Conservation (phyloP, 2,113 vertebrate species). For the Bettongia penicillata region DNA sequence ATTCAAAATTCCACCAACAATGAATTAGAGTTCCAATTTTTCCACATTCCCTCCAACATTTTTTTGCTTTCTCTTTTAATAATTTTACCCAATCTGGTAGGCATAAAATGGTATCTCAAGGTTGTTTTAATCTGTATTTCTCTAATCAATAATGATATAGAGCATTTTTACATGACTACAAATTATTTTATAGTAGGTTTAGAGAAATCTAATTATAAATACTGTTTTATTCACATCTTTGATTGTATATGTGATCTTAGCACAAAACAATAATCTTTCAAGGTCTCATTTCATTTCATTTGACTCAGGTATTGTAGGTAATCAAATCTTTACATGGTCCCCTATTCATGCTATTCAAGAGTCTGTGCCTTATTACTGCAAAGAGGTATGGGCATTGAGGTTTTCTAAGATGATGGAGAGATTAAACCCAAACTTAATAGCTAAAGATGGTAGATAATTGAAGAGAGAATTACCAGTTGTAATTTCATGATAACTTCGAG, state of each 20-base stretch:
- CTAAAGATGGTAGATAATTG: background rate
- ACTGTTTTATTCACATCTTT: background rate
- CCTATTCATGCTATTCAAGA: background rate
- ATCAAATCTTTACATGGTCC: background rate
- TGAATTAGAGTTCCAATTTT: too few species aligned
- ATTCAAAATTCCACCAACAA: too few species aligned
- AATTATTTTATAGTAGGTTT: too few species aligned
- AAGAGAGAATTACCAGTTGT: background rate
- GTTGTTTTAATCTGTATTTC: too few species aligned
- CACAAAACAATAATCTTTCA: background rate
- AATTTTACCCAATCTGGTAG: too few species aligned
- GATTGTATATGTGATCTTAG: background rate
- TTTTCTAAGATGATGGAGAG: conserved; percentile 21
- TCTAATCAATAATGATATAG: too few species aligned
- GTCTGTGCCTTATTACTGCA: background rate
- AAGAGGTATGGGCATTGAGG: too few species aligned
- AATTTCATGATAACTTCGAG: conserved; percentile 23
- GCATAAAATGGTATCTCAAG: too few species aligned
- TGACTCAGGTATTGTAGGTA: background rate
- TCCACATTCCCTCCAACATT: too few species aligned
- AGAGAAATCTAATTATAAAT: background rate
- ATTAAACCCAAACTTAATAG: background rate
- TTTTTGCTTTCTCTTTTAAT: too few species aligned
- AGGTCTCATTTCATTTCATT: background rate
- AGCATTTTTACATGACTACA: too few species aligned